Base-by-base conservation (phyloP, 2,113 vertebrate genomes). In the Ophiodon elongatus region DNA sequence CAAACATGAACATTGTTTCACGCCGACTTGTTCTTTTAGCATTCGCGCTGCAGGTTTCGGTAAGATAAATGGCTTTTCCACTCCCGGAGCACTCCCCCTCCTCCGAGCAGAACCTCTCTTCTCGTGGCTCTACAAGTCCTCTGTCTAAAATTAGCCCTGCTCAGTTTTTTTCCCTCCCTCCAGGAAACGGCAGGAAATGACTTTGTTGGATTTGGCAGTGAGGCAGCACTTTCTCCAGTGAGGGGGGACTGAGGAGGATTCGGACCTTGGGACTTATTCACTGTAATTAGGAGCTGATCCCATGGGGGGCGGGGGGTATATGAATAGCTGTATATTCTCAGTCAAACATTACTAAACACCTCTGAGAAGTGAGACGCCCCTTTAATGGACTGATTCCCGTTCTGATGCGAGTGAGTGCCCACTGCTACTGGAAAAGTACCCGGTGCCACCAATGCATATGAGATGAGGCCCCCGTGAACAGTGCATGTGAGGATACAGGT, bases 191-290 rank as follows among this genome's bases (percentile, higher is more conserved):
- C 91, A 95, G 95, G 93, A 95, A 95, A 93, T 93, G 78, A 90
- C 89, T 93, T 91, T 94, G 94, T 95, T 94, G 94, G 84, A 92
- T 82, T 94, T 95, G 94, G 95, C 94, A 92, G 88, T 90, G 88
- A 93, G 85, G 89, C 92, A 86, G 88, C 84, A 91, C 92, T 94
- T 95, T 94, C 91, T 93, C 88, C 88, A 85, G 88, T 63, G 62
- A 41, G 73, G 64, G 69, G 69, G 50, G 77, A 73, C 45, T 39
- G 72, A 52, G 78, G 80, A 60, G 75, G 64, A 85, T 76, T 43
- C 71, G 35, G 80, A 67, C 72, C 82, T 43, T 56, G 73, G 87
- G 83, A 91, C 74, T 39, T 67, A 85, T 73, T 85, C 33, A 23
- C 35, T 73, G 79, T 75, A 79, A 73, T 85, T 73, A 79, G 59